A percentile compares a stretch with the other conserved stretches of the same genome.
phyloP scores from a whole-genome alignment of 2,888 invertebrate genomes.

The Drosophila paracracens region DNA sequence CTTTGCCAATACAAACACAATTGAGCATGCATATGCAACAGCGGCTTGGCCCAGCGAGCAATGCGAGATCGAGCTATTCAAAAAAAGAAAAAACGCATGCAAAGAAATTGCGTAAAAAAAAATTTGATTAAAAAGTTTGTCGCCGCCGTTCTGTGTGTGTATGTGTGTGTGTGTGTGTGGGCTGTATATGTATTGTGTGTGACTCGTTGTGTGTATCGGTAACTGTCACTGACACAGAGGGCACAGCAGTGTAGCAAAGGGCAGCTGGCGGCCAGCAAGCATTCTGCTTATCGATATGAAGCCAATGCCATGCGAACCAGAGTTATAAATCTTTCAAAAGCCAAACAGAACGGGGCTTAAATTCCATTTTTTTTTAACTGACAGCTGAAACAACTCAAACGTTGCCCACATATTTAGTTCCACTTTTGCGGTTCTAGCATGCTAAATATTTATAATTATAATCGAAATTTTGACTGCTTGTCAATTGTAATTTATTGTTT shows the following conservation, averaged over 20 bases:
- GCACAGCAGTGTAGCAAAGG: conserved; percentile 1
- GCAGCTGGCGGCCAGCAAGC: conserved; percentile 39
- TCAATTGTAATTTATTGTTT: conserved; percentile 46
- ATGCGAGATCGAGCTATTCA: conserved; percentile 15
- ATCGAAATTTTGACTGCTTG: conserved; percentile 38
- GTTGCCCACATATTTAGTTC: conserved; percentile 23
- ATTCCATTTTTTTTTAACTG: conserved; percentile 66
- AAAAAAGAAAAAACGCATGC: conserved; percentile 56
- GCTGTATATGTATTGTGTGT: conserved; percentile 4
- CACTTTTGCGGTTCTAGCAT: background rate
- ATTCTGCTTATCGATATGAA: conserved; percentile 76
- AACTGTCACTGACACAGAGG: conserved; percentile 66
- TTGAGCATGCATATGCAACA: conserved; percentile 73
- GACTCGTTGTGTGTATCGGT: conserved; percentile 49
- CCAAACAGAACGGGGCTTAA: conserved; percentile 59
- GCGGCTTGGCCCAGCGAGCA: conserved; percentile 38
- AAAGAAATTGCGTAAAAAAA: conserved; percentile 75
- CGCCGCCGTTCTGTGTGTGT: conserved; percentile 51
- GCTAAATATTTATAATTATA: conserved; percentile 58
- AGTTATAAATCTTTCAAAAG: conserved; percentile 75
- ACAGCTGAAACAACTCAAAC: conserved; percentile 60
- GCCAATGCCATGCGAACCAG: conserved; percentile 52
- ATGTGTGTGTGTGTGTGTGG: conserved; percentile 11
- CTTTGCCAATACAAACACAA: conserved; percentile 80
- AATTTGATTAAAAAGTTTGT: conserved; percentile 81